Evolutionary conservation across 2,888 invertebrate species (phyloP), one percentile per base, ranked within the genome.

Genomic region (Campaea margaritaria): DNA sequence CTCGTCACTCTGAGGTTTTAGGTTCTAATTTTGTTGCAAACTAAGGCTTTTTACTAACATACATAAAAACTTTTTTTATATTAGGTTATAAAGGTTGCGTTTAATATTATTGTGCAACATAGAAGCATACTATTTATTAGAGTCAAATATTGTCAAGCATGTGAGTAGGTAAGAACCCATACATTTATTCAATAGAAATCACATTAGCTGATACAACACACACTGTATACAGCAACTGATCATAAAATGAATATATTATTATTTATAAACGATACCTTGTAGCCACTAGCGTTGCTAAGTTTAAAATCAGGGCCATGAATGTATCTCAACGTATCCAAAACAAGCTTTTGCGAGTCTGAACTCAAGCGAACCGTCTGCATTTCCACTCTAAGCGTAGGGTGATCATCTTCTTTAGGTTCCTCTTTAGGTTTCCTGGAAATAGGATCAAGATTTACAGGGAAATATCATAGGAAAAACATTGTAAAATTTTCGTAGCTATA

Each of bases 291-390:
- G 75, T 92, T 93, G 27, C 90, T 89, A 58, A 94, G 83, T 74
- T 93, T 93, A 73, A 94, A 94, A 62, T 94, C 95, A 61, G 95
- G 91, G n/a, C 97, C 96, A 86, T 96, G 95, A 65, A 97, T 95
- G 68, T 93, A 94, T 64, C 94, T 94, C 50, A 97, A 83, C 2
- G 96, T 96, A 65, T 96, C 96, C 86, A 96, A 93, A 39, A 96
- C 93, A 72, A 95, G 91, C 76, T 95, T 95, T 77, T 96, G 96
- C 1, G 95, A 94, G 70, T 95, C 94, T 28, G 95, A 93, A 48
- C 93, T 94, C 16, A 97, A 85, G 7, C 94, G 93, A 45, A 97
- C 85, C 7, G 95, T 95, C 75, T 96, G 96, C 86, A 97, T 89
- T 86, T 96, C 96, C 63, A 96, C 95, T 82, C 95, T 96, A 0